Evolutionary conservation across 2,888 invertebrate species (phyloP).

Genomic region (Latrodectus hesperus): DNA sequence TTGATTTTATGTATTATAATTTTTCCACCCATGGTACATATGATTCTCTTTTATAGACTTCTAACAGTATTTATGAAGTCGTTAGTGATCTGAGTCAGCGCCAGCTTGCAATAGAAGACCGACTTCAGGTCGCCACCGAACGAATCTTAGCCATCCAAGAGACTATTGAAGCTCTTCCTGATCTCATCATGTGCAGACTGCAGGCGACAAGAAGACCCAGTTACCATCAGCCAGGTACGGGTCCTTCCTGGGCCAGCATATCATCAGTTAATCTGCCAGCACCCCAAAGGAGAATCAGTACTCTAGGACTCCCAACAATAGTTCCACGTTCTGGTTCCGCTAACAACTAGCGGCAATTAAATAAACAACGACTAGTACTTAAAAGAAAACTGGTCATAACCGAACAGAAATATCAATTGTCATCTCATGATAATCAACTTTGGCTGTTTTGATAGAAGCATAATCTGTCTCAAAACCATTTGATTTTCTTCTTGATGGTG

Average conservation of each 20-base stretch:
- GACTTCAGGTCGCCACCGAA: constrained; percentile 93
- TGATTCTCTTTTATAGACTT: constrained; percentile 83
- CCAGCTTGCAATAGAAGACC: constrained; percentile 93
- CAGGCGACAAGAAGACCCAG: constrained; percentile 42
- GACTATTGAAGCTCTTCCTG: constrained; percentile 54
- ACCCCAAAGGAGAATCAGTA: constrained; percentile 48
- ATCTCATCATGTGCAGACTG: constrained; percentile 45
- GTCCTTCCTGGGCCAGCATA: constrained; percentile 64
- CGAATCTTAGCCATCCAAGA: constrained; percentile 79
- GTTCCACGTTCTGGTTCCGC: constrained; percentile 64
- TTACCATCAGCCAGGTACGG: constrained; percentile 45
- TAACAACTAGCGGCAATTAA: constrained; percentile 34
- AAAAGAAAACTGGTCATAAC: not conserved
- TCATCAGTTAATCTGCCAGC: constrained; percentile 66
- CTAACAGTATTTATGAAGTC: constrained; percentile 97
- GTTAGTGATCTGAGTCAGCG: constrained; percentile 97
- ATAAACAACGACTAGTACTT: not conserved
- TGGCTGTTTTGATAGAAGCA: too few relatives aligned
- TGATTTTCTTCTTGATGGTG: too few relatives aligned
- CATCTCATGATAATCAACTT: too few relatives aligned
- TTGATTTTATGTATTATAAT: too few relatives aligned
- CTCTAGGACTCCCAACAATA: constrained; percentile 56
- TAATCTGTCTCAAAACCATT: too few relatives aligned
- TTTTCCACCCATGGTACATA: too few relatives aligned
- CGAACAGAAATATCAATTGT: too few relatives aligned